phyloP scores from a whole-genome alignment of 2,113 vertebrate genomes.

The Cercocebus atys region DNA sequence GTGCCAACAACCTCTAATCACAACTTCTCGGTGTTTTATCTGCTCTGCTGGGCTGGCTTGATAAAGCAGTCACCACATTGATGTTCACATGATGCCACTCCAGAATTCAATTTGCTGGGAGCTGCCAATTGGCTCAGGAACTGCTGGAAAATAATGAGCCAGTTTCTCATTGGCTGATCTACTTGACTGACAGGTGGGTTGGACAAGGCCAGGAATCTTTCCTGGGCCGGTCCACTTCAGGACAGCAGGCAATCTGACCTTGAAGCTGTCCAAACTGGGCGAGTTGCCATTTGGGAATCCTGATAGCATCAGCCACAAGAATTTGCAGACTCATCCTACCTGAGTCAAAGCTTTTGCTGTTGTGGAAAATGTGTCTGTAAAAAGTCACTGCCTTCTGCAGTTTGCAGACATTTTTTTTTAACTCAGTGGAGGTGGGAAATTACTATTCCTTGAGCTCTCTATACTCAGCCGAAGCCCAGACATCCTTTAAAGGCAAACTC shows the following conservation, averaged over 20 bases:
- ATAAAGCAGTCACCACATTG: not conserved
- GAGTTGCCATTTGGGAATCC: slow-evolving; percentile 53
- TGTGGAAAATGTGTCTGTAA: slow-evolving; percentile 61
- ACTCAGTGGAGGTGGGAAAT: not conserved
- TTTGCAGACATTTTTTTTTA: slow-evolving; percentile 32
- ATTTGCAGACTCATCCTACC: slow-evolving; percentile 73
- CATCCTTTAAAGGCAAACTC: slow-evolving; percentile 50
- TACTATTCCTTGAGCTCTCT: slow-evolving; percentile 5
- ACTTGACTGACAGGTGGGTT: slow-evolving; percentile 22
- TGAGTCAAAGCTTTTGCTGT: slow-evolving; percentile 61
- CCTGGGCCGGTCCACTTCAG: not conserved
- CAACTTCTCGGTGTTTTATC: slow-evolving; percentile 54
- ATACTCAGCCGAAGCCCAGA: not conserved
- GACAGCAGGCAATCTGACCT: slow-evolving; percentile 58
- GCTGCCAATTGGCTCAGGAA: slow-evolving; percentile 54
- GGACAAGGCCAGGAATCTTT: not conserved
- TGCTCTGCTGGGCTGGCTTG: not conserved
- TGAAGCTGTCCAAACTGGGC: slow-evolving; percentile 48
- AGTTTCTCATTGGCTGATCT: slow-evolving; percentile 60
- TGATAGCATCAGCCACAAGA: slow-evolving; percentile 3
- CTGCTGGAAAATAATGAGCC: slow-evolving; percentile 26
- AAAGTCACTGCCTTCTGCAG: slow-evolving; percentile 29
- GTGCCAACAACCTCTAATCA: not conserved
- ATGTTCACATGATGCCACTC: not conserved
- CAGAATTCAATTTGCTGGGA: slow-evolving; percentile 25